Evolutionary conservation across 37 sponge, comb jelly and placozoan species (phyloP), one percentile per base, ranked within the genome.

Genomic region (Crambe crambe): DNA sequence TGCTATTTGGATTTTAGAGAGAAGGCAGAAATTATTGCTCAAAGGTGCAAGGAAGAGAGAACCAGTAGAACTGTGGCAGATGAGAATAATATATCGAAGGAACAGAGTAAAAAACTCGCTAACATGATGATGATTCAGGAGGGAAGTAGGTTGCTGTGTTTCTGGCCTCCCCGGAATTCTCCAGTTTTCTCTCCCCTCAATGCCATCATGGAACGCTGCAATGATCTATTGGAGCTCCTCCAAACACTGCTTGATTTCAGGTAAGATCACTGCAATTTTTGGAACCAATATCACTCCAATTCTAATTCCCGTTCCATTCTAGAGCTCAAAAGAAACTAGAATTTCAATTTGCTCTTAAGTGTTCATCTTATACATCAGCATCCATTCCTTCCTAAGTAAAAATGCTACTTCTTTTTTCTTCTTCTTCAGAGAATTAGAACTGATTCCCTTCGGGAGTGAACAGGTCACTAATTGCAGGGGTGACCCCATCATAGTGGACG

Each of bases 221-320:
- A 96, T 78, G 97, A 96, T 58, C 75, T 93, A 36, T 77, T 90
- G 68, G 97, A 96, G 35, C 81, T 96, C 0, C 89, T 93, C 30
- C 89, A 91, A 56, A 96, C 97, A 1, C 72, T 84, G 26, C 85
- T 75, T 8, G 93, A 96, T 73, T 96, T 96, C 85, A 79, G 78
- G 91, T 89, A 42, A 17, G 69, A 79, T 17, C 29, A 74, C 0
- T 10, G 36, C 27, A 12, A 12, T 25, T 58, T 25, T 26, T n/a
- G n/a, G n/a, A n/a, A n/a, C n/a, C n/a, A n/a, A n/a, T n/a, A n/a
- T n/a, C n/a, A n/a, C n/a, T n/a, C n/a, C n/a, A n/a, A n/a, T n/a
- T n/a, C n/a, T n/a, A n/a, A n/a, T n/a, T n/a, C n/a, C n/a, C n/a
- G n/a, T n/a, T n/a, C n/a, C n/a, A n/a, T n/a, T n/a, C n/a, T n/a